Conservation (phyloP, 2,888 invertebrate species). For the Mycogona germanica region DNA sequence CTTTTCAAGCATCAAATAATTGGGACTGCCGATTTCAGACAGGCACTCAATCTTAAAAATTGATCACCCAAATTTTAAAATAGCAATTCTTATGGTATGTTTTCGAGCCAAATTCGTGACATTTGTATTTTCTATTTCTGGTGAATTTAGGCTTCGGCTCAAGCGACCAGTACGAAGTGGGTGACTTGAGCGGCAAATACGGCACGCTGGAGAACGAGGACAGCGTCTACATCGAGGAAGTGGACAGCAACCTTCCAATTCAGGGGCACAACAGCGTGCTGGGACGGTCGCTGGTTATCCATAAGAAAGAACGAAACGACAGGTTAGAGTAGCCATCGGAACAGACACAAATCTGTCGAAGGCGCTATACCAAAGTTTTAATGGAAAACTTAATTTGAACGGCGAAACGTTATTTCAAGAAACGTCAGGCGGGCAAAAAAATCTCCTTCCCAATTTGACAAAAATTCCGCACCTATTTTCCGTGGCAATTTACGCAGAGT, state of each 20-base stretch:
- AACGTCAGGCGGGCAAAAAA: no score
- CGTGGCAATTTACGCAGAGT: no score
- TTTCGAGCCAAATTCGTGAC: no score
- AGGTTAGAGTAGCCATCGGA: no score
- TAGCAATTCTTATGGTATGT: no score
- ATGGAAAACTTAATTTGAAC: neutral
- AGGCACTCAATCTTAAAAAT: neutral
- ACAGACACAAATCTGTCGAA: no score
- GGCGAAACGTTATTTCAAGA: slow-evolving; percentile 1
- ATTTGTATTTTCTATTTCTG: slow-evolving; percentile 18
- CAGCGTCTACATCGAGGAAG: slow-evolving; percentile 41
- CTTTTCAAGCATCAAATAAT: no score
- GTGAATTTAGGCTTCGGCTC: slow-evolving; percentile 47
- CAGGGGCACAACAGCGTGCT: slow-evolving; percentile 69
- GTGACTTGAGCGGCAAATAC: slow-evolving; percentile 75
- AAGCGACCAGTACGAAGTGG: slow-evolving; percentile 73
- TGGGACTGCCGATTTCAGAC: no score
- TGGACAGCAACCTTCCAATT: slow-evolving; percentile 67
- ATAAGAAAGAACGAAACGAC: slow-evolving; percentile 43
- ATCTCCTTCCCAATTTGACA: no score
- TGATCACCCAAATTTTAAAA: neutral
- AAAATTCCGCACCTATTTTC: no score
- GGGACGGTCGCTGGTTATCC: slow-evolving; percentile 74
- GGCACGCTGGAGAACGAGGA: slow-evolving; percentile 56
- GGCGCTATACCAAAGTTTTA: neutral